Conservation (phyloP, 2,888 invertebrate species). For the Leptinotarsa juncta region DNA sequence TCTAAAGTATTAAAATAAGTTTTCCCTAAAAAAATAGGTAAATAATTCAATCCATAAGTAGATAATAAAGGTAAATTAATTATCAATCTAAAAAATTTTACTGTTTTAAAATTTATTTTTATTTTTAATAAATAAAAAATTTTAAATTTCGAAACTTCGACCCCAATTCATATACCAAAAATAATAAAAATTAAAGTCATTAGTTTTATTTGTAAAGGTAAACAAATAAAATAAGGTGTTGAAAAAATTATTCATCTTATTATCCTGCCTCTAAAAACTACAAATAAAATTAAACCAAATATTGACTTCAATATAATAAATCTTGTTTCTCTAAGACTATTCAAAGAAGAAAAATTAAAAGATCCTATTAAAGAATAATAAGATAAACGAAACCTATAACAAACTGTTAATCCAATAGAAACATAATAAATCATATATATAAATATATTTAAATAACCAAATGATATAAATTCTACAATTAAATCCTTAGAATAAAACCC, state of each 20-base stretch:
- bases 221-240: constrained; percentile 69
- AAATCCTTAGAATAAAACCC: constrained; percentile 74
- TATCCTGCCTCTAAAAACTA: constrained; percentile 69
- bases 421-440: constrained; percentile 70
- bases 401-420: constrained; percentile 71
- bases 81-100: constrained; percentile 64
- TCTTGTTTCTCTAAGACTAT: constrained; percentile 68
- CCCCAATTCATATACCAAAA: constrained; percentile 64
- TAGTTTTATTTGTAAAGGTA: constrained; percentile 68
- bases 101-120: constrained; percentile 56
- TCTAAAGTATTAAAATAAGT: constrained; percentile 63
- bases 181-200: constrained; percentile 69
- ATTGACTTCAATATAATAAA: constrained; percentile 66
- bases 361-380: constrained; percentile 69
- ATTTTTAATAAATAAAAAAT: constrained; percentile 64
- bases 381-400: constrained; percentile 59
- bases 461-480: constrained; percentile 71
- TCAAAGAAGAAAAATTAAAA: constrained; percentile 67
- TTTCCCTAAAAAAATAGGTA: constrained; percentile 66
- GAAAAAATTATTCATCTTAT: constrained; percentile 71
- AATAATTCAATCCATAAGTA: constrained; percentile 63
- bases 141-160: constrained; percentile 65
- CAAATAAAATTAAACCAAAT: constrained; percentile 66
- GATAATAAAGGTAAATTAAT: constrained; percentile 69
- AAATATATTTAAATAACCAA: constrained; percentile 69